These are phyloP conservation scores for Listronotus bonariensis DNA, from an alignment of 1,140 invertebrate species.

Conservation along the genomic window DNA sequence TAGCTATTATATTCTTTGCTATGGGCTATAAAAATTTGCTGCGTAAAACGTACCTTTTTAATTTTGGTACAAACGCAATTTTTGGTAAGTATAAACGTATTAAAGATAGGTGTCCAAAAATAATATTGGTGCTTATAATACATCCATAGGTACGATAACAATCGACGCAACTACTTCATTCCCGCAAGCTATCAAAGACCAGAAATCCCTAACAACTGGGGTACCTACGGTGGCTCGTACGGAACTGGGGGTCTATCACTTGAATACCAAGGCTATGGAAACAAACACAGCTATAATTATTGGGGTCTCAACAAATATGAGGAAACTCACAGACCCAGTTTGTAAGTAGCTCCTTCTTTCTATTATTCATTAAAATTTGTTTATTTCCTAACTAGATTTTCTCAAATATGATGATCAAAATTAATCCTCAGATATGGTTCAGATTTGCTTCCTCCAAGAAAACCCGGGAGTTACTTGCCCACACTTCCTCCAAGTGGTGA, in stretches of 20 bases:
- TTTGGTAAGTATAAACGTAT: no score
- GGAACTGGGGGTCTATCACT: conserved; percentile 45
- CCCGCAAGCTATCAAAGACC: conserved; percentile 34
- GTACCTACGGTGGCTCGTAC: conserved; percentile 53
- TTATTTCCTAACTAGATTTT: background rate
- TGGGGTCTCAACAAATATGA: conserved; percentile 46
- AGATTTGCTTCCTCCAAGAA: conserved; percentile 7
- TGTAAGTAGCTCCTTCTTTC: no score
- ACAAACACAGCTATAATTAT: conserved; percentile 52
- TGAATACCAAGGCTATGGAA: conserved; percentile 44
- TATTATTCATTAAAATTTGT: background rate
- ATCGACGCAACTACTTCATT: conserved; percentile 41
- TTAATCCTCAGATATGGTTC: background rate
- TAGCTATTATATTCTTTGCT: no score
- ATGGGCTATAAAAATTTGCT: no score
- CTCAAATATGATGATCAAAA: no score
- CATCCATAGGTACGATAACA: conserved; percentile 28
- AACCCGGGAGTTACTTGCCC: conserved; percentile 19
- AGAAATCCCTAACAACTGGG: conserved; percentile 46
- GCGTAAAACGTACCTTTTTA: no score
- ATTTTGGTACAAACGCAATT: no score
- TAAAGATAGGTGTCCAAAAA: no score
- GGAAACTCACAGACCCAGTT: conserved; percentile 4
- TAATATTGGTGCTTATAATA: no score
- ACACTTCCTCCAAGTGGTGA: background rate